Conservation (phyloP, 2,888 invertebrate genomes). For the Ecliptopera silaceata region DNA sequence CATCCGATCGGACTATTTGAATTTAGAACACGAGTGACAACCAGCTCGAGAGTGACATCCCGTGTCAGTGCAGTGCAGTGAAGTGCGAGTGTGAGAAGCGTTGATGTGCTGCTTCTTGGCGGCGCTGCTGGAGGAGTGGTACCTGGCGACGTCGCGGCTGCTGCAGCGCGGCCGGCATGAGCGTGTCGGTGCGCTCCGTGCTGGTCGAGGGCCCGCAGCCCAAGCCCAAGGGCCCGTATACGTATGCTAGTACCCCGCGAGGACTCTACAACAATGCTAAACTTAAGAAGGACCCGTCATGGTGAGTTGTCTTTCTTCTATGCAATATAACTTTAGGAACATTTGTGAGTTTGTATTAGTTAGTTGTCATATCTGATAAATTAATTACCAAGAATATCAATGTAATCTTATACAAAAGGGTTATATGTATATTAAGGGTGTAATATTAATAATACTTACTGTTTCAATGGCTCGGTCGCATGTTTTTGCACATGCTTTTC, state of each 20-base stretch:
- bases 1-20: conserved; percentile 12
- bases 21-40: conserved; percentile 31
- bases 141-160: conserved; percentile 41
- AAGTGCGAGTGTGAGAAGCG: background rate
- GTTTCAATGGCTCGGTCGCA: no score
- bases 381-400: no score
- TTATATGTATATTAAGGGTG: no score
- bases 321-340: no score
- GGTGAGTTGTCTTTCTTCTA: conserved; percentile 51
- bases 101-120: conserved; percentile 66
- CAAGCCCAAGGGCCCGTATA: conserved; percentile 74
- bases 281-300: conserved; percentile 71
- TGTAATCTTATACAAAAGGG: no score
- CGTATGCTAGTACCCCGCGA: conserved; percentile 84
- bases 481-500: no score
- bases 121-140: conserved; percentile 57
- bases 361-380: no score
- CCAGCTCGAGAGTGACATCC: conserved; percentile 16
- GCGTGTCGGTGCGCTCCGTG: conserved; percentile 68
- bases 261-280: conserved; percentile 84
- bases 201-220: conserved; percentile 71
- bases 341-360: no score
- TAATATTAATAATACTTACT: no score
- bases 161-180: conserved; percentile 48
- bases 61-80: background rate